Conservation (phyloP, 2,797 vertebrate species). For the Sebastiscus tertius region DNA sequence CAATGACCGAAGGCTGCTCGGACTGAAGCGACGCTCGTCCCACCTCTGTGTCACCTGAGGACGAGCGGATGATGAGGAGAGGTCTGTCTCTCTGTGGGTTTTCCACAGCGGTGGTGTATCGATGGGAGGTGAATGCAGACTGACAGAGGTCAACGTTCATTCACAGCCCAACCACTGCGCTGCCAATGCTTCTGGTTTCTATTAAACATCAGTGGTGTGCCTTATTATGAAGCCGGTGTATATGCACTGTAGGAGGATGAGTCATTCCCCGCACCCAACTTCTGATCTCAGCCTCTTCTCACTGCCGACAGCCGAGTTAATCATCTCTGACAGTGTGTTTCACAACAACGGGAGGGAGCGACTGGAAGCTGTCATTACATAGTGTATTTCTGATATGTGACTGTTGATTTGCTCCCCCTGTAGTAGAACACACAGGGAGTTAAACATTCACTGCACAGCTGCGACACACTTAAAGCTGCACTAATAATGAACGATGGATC, state of each 20-base stretch:
- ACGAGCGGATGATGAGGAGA: background rate
- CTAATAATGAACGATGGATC: background rate
- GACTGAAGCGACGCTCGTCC: background rate
- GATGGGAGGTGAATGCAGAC: slow-evolving; percentile 8
- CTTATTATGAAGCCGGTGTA: slow-evolving; percentile 8
- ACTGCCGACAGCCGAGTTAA: slow-evolving; percentile 4
- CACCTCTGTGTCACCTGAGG: slow-evolving; percentile 5
- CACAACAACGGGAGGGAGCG: background rate
- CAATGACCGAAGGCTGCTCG: background rate
- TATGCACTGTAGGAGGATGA: background rate
- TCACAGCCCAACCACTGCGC: background rate
- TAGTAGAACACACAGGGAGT: background rate
- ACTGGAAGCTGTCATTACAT: no score
- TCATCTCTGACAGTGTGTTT: slow-evolving; percentile 8
- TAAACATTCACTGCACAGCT: no score
- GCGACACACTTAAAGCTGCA: background rate
- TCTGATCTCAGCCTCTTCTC: slow-evolving; percentile 1
- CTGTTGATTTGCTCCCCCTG: background rate
- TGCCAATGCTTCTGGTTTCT: slow-evolving; percentile 11
- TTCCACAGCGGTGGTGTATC: background rate
- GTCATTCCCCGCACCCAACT: background rate
- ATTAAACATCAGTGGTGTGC: background rate
- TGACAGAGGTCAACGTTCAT: slow-evolving; percentile 24
- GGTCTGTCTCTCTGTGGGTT: background rate
- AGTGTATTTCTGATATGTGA: background rate